These are phyloP conservation scores for Phoenicopterus ruber DNA, from an alignment of 2,113 vertebrate genomes.

Conservation along the genomic window DNA sequence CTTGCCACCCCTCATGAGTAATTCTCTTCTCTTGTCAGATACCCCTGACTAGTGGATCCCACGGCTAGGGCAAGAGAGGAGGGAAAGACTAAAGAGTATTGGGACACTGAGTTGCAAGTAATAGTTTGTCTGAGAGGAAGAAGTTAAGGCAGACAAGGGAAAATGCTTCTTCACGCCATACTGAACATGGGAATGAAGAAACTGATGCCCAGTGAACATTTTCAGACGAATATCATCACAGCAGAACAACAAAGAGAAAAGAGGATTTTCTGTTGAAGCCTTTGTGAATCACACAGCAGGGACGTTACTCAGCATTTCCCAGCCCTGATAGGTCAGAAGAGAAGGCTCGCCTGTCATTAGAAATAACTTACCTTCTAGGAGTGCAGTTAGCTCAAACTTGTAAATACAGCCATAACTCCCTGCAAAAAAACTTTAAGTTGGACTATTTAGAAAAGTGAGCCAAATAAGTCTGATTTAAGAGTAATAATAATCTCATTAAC, in stretches of 20 bases:
- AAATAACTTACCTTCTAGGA: not conserved
- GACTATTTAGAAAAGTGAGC: not conserved
- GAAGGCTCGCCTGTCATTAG: not conserved
- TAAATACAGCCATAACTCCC: not conserved
- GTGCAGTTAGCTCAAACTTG: not conserved
- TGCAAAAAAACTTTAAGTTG: not conserved
- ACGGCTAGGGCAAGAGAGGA: not conserved
- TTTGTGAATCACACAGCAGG: not conserved
- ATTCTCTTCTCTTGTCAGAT: not conserved
- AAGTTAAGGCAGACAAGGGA: not conserved
- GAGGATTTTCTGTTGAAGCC: not conserved
- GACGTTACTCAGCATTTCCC: not conserved
- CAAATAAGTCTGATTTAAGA: not conserved
- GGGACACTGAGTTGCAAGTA: not conserved
- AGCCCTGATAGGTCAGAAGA: not conserved
- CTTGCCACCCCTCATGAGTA: not conserved
- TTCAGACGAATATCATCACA: not conserved
- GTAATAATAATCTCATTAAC: not conserved
- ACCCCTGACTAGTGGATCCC: not conserved
- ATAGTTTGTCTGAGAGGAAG: not conserved
- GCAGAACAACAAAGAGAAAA: not conserved
- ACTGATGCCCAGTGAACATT: not conserved
- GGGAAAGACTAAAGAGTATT: not conserved
- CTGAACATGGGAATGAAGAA: not conserved
- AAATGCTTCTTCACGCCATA: not conserved